Evolutionary conservation across 2,888 invertebrate genomes (phyloP).

Genomic region (Enchytraeus crypticus): DNA sequence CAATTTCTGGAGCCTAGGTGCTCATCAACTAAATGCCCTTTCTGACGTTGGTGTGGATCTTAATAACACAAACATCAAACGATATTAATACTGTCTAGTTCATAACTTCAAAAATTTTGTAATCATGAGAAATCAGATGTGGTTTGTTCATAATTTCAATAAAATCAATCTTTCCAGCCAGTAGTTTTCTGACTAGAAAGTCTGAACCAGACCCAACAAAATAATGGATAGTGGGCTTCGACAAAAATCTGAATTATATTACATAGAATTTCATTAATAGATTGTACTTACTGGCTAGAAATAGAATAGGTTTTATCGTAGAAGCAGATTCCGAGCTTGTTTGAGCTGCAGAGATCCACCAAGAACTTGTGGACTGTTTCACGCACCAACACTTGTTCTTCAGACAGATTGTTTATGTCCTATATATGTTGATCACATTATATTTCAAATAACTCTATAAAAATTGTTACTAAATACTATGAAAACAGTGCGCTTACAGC

Average conservation of each 20-base stretch:
- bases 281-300: conserved; percentile 45
- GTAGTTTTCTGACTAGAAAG: too few species aligned
- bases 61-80: neutral
- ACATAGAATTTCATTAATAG: neutral
- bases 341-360: conserved; percentile 65
- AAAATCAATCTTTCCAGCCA: neutral
- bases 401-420: conserved; percentile 4
- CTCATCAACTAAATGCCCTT: too few species aligned
- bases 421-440: too few species aligned
- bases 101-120: neutral
- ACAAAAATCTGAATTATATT: too few species aligned
- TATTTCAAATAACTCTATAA: neutral
- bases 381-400: conserved; percentile 31
- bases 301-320: conserved; percentile 59
- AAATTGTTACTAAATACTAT: neutral
- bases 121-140: too few species aligned
- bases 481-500: neutral
- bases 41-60: too few species aligned
- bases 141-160: neutral
- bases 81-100: neutral
- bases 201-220: too few species aligned
- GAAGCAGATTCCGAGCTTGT: conserved; percentile 69
- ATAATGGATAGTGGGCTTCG: too few species aligned
- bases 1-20: too few species aligned
- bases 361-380: conserved; percentile 60